A percentile compares a stretch with the other conserved stretches of the same genome.
phyloP scores from a whole-genome alignment of 2,888 invertebrate genomes.

The Bedellia somnulentella region DNA sequence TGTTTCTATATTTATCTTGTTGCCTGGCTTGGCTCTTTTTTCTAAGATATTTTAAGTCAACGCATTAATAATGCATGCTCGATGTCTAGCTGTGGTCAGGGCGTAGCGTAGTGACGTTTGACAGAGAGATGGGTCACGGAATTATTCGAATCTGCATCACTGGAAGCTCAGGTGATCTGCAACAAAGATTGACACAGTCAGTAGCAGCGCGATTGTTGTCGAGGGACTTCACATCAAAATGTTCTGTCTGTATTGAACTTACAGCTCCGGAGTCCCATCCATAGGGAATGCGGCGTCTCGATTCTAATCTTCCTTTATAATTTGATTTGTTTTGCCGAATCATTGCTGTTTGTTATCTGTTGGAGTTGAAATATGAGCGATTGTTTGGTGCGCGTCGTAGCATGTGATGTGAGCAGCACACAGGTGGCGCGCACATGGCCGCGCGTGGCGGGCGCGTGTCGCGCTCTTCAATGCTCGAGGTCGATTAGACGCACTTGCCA shows the following conservation, averaged over 20 bases:
- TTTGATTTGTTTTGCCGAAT: not conserved
- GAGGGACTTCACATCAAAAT: constrained; percentile 31
- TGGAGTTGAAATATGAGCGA: no score
- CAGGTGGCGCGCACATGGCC: constrained; percentile 32
- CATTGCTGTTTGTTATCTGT: not conserved
- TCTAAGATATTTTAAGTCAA: no score
- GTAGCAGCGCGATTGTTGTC: no score
- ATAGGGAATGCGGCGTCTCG: no score
- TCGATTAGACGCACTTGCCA: constrained; percentile 46
- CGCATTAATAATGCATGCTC: constrained; percentile 15
- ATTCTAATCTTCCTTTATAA: not conserved
- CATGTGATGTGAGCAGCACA: constrained; percentile 9
- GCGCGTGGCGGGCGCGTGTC: constrained; percentile 22
- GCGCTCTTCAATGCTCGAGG: constrained; percentile 8
- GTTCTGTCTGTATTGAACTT: no score
- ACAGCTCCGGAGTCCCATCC: not conserved
- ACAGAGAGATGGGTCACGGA: constrained; percentile 13
- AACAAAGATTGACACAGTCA: constrained; percentile 47
- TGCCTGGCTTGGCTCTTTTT: no score
- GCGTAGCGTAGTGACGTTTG: constrained; percentile 27
- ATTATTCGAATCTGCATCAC: no score
- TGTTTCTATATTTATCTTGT: no score
- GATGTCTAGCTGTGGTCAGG: constrained; percentile 17
- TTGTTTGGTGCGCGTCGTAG: no score
- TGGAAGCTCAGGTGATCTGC: constrained; percentile 14